Conservation (phyloP, 2,888 invertebrate species). For the Catocala fraxini region DNA sequence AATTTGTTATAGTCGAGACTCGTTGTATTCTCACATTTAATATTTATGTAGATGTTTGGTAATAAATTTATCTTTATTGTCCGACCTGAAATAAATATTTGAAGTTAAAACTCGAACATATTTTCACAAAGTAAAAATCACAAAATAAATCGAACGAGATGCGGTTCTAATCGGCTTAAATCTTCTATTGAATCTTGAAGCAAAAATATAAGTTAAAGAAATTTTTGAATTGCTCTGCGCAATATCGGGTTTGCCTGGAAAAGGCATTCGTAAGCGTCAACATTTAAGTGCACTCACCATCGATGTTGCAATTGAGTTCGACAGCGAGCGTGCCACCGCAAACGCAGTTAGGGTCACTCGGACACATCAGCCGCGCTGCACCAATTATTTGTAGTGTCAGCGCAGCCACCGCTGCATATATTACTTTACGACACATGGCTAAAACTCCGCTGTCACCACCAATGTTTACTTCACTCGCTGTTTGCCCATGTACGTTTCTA, state of each 20-base stretch:
- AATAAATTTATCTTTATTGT: constrained; percentile 77
- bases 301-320: constrained; percentile 84
- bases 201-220: constrained; percentile 16
- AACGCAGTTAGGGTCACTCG: constrained; percentile 83
- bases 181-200: constrained; percentile 11
- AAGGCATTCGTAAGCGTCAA: constrained; percentile 51
- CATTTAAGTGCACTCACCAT: constrained; percentile 78
- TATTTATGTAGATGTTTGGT: constrained; percentile 78
- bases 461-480: constrained; percentile 52
- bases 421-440: constrained; percentile 70
- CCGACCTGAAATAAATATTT: constrained; percentile 71
- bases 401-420: constrained; percentile 69
- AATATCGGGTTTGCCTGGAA: constrained; percentile 34
- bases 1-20: constrained; percentile 78
- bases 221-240: constrained; percentile 22
- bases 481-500: constrained; percentile 39
- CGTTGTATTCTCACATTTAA: constrained; percentile 78
- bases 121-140: constrained; percentile 11
- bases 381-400: constrained; percentile 77
- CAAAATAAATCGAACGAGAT: constrained; percentile 21
- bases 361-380: constrained; percentile 74
- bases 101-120: constrained; percentile 17
- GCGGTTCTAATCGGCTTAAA: constrained; percentile 28
- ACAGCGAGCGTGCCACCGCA: constrained; percentile 80
- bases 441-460: constrained; percentile 46